Conservation (phyloP, 2,888 invertebrate species). For the Cantharis flavilabris region DNA sequence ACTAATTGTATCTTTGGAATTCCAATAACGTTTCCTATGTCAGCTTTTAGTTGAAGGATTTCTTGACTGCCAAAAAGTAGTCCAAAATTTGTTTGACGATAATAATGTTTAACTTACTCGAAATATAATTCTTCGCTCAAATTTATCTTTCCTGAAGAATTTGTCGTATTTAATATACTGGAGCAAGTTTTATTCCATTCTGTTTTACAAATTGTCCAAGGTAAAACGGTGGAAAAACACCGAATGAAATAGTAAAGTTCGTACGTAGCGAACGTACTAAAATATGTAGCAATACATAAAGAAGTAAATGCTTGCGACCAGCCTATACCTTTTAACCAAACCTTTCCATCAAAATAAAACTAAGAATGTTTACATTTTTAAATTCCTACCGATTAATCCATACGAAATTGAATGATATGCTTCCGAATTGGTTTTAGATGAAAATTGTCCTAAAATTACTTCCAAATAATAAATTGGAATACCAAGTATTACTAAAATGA, state of each 20-base stretch:
- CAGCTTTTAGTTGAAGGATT: background rate
- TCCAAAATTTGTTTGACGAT: background rate
- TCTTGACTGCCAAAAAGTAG: background rate
- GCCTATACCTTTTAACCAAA: background rate
- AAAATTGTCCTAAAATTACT: constrained; percentile 4
- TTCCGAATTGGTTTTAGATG: background rate
- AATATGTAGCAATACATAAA: background rate
- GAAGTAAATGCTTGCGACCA: background rate
- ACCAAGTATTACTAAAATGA: constrained; percentile 61
- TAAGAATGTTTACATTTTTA: background rate
- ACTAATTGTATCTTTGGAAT: background rate
- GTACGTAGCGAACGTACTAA: background rate
- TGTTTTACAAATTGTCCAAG: constrained; percentile 2
- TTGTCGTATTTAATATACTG: background rate
- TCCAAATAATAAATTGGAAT: constrained; percentile 3
- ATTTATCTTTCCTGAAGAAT: background rate
- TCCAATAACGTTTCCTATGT: background rate
- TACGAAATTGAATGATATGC: background rate
- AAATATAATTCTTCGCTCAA: constrained; percentile 3
- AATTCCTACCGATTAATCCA: background rate
- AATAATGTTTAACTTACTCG: background rate
- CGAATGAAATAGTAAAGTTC: background rate
- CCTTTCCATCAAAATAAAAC: background rate
- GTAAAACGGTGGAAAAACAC: background rate
- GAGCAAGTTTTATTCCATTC: background rate